Base-by-base conservation (phyloP, 2,888 invertebrate genomes). In the Smittia sp. region DNA sequence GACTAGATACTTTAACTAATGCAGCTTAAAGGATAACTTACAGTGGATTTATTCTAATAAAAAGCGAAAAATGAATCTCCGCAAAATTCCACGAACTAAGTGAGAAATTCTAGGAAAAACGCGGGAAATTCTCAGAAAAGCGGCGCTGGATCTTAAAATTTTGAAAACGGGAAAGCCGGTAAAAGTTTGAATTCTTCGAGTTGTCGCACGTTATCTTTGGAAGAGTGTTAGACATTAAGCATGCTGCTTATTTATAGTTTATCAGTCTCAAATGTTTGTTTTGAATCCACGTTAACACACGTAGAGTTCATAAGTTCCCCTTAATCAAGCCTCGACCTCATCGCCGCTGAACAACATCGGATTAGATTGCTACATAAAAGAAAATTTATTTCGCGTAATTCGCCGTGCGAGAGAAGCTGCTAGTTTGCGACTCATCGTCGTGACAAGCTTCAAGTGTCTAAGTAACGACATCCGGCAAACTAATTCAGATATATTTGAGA, bases 381-480 rank as follows among this genome's bases (percentile, higher is more conserved):
- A 66, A 66, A 66, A 66, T 32, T 66, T 66, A 20, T 54, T 54
- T 62, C 25, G 22, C 25, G 32, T 32, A 32, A 32, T 46, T 46
- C 11, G 46, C 46, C 15, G n/a, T n/a, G 46, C 46, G 46, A 46
- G 46, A 46, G 13, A 13, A 39, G 39, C 13, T 39, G 7, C 39
- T 39, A 9, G 39, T 39, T 39, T 39, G 39, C 13, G 39, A 39
- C 7, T 39, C n/a, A n/a, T n/a, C 15, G 6, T 46, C 4, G n/a
- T 46, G 32, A 6, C 46, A 46, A 46, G n/a, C 46, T 6, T 2
- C 32, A 32, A 32, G 32, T 32, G 32, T 32, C 15, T n/a, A 58
- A 58, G 18, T 58, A 58, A 58, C 58, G 2, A 58, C 58, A 22
- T 58, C 58, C 58, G 58, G 58, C n/a, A 4, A 7, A 58, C 22